phyloP scores from a whole-genome alignment of 1,140 invertebrate species.

The Lycorma delicatula region DNA sequence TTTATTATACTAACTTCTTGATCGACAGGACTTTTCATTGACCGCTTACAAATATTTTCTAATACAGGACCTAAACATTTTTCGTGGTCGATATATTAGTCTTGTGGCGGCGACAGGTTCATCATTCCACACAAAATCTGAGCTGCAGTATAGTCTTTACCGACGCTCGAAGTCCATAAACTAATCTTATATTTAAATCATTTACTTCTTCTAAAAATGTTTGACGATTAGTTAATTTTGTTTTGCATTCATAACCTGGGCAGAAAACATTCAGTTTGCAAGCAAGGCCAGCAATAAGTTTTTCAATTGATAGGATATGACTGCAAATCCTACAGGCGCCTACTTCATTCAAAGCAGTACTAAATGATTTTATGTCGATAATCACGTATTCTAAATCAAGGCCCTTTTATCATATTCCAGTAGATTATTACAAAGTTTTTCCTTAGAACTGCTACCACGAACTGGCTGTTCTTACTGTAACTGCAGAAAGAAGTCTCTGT shows the following conservation, averaged over 20 bases:
- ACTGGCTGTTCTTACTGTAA: too few relatives aligned
- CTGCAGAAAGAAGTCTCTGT: too few relatives aligned
- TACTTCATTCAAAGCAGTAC: too few relatives aligned
- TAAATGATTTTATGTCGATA: too few relatives aligned
- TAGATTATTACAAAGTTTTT: too few relatives aligned
- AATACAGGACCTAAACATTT: neutral
- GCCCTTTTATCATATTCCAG: too few relatives aligned
- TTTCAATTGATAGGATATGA: neutral
- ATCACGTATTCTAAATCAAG: too few relatives aligned
- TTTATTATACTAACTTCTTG: neutral
- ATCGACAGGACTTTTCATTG: neutral
- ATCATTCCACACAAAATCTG: too few relatives aligned
- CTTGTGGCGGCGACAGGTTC: neutral
- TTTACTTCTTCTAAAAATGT: neutral
- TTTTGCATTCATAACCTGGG: too few relatives aligned
- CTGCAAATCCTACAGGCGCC: neutral
- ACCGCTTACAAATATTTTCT: neutral
- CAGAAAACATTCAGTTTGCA: too few relatives aligned
- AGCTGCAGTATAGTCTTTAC: neutral
- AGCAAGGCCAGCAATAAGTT: neutral
- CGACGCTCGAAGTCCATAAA: neutral
- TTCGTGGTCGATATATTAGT: neutral
- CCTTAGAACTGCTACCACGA: too few relatives aligned
- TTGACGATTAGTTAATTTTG: neutral
- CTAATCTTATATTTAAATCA: neutral